Base-by-base conservation (phyloP, 2,888 invertebrate species). In the Microctonus hyperodae region DNA sequence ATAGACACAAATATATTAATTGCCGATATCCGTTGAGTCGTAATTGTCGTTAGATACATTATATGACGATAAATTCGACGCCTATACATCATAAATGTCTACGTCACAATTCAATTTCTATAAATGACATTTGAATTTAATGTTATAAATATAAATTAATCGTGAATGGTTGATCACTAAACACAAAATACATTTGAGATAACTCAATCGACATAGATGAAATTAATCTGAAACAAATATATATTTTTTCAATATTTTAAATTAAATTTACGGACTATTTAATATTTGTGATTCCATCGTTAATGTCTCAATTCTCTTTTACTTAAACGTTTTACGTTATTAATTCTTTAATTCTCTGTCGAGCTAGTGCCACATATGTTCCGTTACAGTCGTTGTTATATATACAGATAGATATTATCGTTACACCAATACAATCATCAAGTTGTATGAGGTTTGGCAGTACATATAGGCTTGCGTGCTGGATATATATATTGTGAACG, bases 401-500 rank as follows among this genome's bases (percentile, higher is more conserved):
- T 13, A 37, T n/a, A n/a, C n/a, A n/a, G n/a, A n/a, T n/a, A n/a
- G n/a, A n/a, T 37, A 37, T n/a, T n/a, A n/a, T n/a, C 33, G 16
- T 55, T 55, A 31, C 31, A 55, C 55, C 28, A 53, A 50, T 22
- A 51, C 56, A 44, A 57, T 31, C 56, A 56, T n/a, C n/a, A 33
- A 48, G 28, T 40, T 40, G 56, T 28, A 53, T 25, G 28, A 23
- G 28, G 56, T 35, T 44, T 35, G 55, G 40, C 48, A 31, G n/a
- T n/a, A n/a, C n/a, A n/a, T n/a, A n/a, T n/a, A n/a, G 55, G 31
- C 23, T 64, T 23, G 48, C 40, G 58, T 59, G 64, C 48, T 59
- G 64, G 64, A 51, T n/a, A n/a, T n/a, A n/a, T n/a, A n/a, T n/a
- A n/a, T 33, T n/a, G 28, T 33, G 40, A 35, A 57, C 48, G 48